Base-by-base conservation (phyloP, 2,888 invertebrate genomes). In the Hofmannophila pseudospretella region DNA sequence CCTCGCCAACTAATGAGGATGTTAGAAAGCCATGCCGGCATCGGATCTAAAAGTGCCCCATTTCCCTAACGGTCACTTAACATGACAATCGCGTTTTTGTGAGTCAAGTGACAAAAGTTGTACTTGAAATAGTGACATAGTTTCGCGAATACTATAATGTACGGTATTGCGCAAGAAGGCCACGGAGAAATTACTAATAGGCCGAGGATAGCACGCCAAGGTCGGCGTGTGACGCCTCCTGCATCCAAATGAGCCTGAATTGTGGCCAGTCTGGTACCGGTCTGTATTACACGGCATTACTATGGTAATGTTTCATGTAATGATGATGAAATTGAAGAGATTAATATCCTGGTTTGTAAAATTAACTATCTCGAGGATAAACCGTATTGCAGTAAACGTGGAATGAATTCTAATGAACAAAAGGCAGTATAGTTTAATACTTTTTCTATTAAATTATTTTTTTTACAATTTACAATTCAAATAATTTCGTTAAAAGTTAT, bases 111-210 rank as follows among this genome's bases (percentile, higher is more conserved):
- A 58, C 59, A 56, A 55, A 51, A 49, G 41, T 46, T 72, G 81
- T 79, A 78, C 84, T 85, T 82, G 82, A 82, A 80, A 84, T 62
- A 78, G 73, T 85, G 76, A 81, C 84, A 82, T 70, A 58, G 70
- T 76, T 84, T 69, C 42, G 52, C 65, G 69, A 73, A 64, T 71
- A 70, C 74, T 64, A 72, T 61, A 69, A 69, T 73, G 69, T 64
- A 46, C 50, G 19, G n/a, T 20, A 11, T 85, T 84, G 69, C 75
- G 80, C 63, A 84, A 85, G 44, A 44, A 46, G 36, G 58, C 65
- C 66, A 74, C 69, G 67, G 68, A 78, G 76, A 82, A 75, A 77
- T 74, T 78, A 76, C 78, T 68, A 82, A 82, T 68, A 67, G 77
- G 74, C 58, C 38, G 65, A 62, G 62, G 71, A 73, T 73, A 60